Conservation (phyloP, 2,888 invertebrate genomes). For the Isoperla grammatica region DNA sequence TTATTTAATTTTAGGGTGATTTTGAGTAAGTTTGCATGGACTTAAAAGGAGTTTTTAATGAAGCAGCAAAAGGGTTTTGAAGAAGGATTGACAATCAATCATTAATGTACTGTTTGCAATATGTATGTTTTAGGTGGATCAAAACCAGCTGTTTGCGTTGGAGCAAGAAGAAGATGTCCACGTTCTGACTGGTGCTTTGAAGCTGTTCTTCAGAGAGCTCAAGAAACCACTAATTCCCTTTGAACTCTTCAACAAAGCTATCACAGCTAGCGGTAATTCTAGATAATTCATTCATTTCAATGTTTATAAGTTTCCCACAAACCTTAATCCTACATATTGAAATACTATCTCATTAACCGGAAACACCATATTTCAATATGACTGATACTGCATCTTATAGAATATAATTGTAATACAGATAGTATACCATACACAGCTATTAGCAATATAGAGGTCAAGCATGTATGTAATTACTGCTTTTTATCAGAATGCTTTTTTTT, state of each 20-base stretch:
- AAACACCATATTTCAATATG: neutral
- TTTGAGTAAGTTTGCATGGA: no score
- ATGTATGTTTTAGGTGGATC: constrained; percentile 53
- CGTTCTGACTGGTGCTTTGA: constrained; percentile 85
- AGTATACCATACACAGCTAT: no score
- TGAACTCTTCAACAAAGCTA: constrained; percentile 59
- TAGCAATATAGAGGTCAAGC: no score
- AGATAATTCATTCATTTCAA: neutral
- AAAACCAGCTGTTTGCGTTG: constrained; percentile 59
- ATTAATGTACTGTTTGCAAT: no score
- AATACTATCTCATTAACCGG: no score
- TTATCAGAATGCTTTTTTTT: no score
- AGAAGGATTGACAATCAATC: no score
- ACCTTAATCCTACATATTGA: neutral
- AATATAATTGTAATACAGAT: no score
- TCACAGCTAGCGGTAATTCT: constrained; percentile 46
- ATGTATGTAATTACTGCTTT: no score
- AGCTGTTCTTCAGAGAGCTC: constrained; percentile 91
- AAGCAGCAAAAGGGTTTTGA: no score
- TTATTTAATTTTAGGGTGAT: no score
- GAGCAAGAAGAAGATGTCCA: constrained; percentile 78
- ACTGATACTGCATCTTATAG: neutral
- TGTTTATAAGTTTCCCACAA: neutral
- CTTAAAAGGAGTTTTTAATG: no score
- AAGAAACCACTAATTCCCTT: constrained; percentile 85